phyloP scores from a whole-genome alignment of 2,113 vertebrate species.

The Ramphastos sulfuratus region DNA sequence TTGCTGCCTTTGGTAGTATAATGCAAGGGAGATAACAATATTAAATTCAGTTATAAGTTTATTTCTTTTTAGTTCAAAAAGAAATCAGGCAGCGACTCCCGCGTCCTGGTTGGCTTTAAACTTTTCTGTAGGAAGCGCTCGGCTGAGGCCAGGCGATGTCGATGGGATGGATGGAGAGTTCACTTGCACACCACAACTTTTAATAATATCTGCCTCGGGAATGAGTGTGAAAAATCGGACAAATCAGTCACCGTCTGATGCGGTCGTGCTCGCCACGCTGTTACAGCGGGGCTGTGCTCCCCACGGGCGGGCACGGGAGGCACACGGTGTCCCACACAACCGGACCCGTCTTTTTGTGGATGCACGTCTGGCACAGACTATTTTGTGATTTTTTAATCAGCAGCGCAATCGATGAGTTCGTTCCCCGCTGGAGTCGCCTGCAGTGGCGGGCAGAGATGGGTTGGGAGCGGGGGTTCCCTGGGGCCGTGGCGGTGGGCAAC shows the following conservation, averaged over 20 bases:
- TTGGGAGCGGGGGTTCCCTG: not conserved
- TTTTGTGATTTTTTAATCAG: constrained; percentile 82
- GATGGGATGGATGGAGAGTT: not conserved
- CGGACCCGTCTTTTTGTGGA: not conserved
- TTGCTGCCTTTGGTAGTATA: constrained; percentile 45
- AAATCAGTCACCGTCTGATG: not conserved
- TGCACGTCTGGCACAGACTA: constrained; percentile 42
- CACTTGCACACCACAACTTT: not conserved
- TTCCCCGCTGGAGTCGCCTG: not conserved
- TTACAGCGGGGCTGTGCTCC: not conserved
- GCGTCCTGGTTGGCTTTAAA: not conserved
- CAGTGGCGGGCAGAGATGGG: not conserved
- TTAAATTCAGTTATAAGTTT: constrained; percentile 32
- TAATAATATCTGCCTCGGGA: not conserved
- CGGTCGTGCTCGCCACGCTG: not conserved
- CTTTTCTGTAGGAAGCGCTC: not conserved
- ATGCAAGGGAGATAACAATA: constrained; percentile 20
- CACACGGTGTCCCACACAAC: not conserved
- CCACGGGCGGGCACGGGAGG: not conserved
- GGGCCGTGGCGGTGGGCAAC: not conserved
- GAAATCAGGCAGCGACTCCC: not conserved
- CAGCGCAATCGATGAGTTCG: constrained; percentile 71
- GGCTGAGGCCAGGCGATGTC: not conserved
- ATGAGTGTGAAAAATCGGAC: not conserved
- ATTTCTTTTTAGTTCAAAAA: constrained; percentile 9